Conservation (phyloP, 2,888 invertebrate genomes). For the Nycteola revayana region DNA sequence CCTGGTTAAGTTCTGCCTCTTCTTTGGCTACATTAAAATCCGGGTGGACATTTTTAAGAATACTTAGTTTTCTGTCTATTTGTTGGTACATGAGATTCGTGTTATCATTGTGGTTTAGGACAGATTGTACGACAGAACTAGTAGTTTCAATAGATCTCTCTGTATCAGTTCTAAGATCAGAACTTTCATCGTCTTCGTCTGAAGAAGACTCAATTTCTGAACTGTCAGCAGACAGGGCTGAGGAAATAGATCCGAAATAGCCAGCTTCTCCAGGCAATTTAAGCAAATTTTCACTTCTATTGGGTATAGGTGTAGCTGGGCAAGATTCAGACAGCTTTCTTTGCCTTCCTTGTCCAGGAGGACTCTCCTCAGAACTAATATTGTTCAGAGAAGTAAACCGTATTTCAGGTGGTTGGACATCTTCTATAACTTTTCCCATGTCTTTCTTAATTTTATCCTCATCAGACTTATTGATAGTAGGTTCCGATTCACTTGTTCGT, state of each 20-base stretch:
- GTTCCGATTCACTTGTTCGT: constrained; percentile 70
- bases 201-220: constrained; percentile 69
- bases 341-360: constrained; percentile 25
- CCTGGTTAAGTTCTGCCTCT: constrained; percentile 14
- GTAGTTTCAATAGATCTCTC: constrained; percentile 77
- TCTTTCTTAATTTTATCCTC: constrained; percentile 40
- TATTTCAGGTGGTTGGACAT: constrained; percentile 52
- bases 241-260: constrained; percentile 68
- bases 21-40: constrained; percentile 27
- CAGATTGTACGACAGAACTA: constrained; percentile 81
- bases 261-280: constrained; percentile 59
- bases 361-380: constrained; percentile 45
- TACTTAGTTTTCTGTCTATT: constrained; percentile 61
- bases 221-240: constrained; percentile 69
- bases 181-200: constrained; percentile 73
- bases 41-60: constrained; percentile 35
- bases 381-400: constrained; percentile 65
- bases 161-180: constrained; percentile 71
- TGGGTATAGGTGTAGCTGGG: constrained; percentile 63
- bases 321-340: constrained; percentile 72
- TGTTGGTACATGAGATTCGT: constrained; percentile 51
- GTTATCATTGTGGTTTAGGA: constrained; percentile 61
- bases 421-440: constrained; percentile 22
- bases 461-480: constrained; percentile 50
- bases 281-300: constrained; percentile 59